These are phyloP conservation scores for Amphipyra berbera DNA, from an alignment of 2,888 invertebrate genomes.

Conservation along the genomic window DNA sequence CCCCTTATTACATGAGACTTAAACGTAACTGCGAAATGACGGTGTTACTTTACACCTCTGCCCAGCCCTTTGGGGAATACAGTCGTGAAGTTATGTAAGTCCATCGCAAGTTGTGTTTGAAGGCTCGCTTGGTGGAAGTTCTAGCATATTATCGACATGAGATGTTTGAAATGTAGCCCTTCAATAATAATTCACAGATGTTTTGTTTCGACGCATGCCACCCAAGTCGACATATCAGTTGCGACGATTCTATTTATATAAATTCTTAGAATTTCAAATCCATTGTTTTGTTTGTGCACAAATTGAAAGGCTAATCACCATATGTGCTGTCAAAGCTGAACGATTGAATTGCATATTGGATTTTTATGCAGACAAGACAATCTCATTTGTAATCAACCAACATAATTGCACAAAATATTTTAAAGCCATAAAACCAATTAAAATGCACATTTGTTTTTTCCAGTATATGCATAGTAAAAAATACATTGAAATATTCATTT, in stretches of 20 bases:
- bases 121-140: too few species aligned
- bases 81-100: too few species aligned
- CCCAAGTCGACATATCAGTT: constrained; percentile 41
- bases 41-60: too few species aligned
- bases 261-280: constrained; percentile 43
- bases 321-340: constrained; percentile 48
- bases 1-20: too few species aligned
- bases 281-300: constrained; percentile 50
- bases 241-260: constrained; percentile 37
- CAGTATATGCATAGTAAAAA: constrained; percentile 53
- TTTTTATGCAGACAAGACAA: constrained; percentile 27
- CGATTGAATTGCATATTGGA: constrained; percentile 43
- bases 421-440: constrained; percentile 64
- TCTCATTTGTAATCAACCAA: constrained; percentile 65
- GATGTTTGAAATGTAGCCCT: too few species aligned
- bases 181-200: constrained; percentile 1
- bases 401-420: constrained; percentile 64
- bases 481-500: constrained; percentile 82
- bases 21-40: too few species aligned
- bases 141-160: too few species aligned
- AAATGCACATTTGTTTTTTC: constrained; percentile 62
- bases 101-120: too few species aligned
- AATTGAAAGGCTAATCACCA: constrained; percentile 47
- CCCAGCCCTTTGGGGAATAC: too few species aligned
- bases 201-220: constrained; percentile 34